Base-by-base conservation (phyloP, 2,113 vertebrate species). In the Lagopus leucura region DNA sequence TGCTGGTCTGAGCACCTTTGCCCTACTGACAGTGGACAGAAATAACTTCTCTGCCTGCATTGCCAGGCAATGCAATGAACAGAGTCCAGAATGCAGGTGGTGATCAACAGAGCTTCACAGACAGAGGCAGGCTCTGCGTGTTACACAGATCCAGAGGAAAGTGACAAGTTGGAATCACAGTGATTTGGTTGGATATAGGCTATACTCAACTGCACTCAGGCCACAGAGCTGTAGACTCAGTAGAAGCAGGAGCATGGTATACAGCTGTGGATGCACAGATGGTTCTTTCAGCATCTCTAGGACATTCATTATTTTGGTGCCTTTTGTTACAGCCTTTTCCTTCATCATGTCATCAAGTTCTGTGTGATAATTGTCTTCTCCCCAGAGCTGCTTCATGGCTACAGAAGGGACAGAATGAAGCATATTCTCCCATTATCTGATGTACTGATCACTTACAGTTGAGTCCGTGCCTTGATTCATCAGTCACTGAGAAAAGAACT, bases 351-450 rank as follows among this genome's bases (percentile, higher is more conserved):
- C 98, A 85, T 98, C 98, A 47, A 98, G 85, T 75, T 98, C 98
- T 15, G 22, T 66, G 4, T 86, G 95, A 72, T 96, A 94, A 93
- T 98, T 98, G 24, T 69, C 91, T 66, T 97, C 85, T 58, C 98
- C 98, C 98, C 98, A 98, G 17, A 99, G 90, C 18, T 86, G 96
- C 64, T 93, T 97, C 67, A 99, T 87, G 80, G 98, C 98, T 99
- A 36, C 58, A 60, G 69, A 90, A 87, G 25, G 63, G 83, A 93
- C 30, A 88, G 57, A 91, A 89, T 10, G 43, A 76, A 71, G 22
- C 17, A 54, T 21, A 38, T 6, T 47, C 27, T 65, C 82, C 20
- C n/a, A 27, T 89, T 43, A 86, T 48, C 66, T 77, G 50, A 80
- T 72, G 52, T 8, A 19, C 19, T 45, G 28, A 67, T 83, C 32